Conservation (phyloP, 30 jellyfish, hydroid and myxozoan species). For the Mastigias papua region DNA sequence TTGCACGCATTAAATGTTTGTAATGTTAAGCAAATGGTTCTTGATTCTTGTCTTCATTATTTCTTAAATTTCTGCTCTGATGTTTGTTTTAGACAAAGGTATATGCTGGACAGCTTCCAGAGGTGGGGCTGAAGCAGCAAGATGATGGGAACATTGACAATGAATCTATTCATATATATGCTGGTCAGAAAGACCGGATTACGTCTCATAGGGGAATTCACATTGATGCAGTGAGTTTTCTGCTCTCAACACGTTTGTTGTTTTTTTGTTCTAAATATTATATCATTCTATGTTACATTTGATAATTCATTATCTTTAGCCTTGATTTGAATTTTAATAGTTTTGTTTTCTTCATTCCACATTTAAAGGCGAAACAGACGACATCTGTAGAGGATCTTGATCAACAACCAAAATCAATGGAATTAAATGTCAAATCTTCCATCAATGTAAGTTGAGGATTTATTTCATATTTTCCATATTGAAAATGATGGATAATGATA, state of each 20-base stretch:
- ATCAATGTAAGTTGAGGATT: constrained; percentile 6
- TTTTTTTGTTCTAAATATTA: too few relatives aligned
- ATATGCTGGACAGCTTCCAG: constrained; percentile 52
- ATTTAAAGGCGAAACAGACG: not conserved
- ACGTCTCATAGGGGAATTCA: not conserved
- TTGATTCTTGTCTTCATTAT: too few relatives aligned
- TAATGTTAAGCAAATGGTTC: not conserved
- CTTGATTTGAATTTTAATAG: not conserved
- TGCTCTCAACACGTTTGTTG: not conserved
- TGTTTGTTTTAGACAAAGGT: not conserved
- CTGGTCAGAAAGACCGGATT: constrained; percentile 18
- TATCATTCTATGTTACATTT: not conserved
- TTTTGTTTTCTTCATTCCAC: not conserved
- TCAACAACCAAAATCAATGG: not conserved
- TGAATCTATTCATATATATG: constrained; percentile 61
- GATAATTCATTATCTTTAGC: not conserved
- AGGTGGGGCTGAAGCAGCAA: constrained; percentile 17
- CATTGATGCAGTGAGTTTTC: not conserved
- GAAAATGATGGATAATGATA: too few relatives aligned
- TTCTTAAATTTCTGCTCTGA: not conserved
- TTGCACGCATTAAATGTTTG: too few relatives aligned
- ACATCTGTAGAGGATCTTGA: not conserved
- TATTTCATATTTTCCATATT: too few relatives aligned
- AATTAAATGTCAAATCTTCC: not conserved
- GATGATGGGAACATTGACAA: constrained; percentile 10